Evolutionary conservation across 2,113 vertebrate species (phyloP), one percentile per base, ranked within the genome.

Genomic region (Cyanoramphus novaezelandiae): DNA sequence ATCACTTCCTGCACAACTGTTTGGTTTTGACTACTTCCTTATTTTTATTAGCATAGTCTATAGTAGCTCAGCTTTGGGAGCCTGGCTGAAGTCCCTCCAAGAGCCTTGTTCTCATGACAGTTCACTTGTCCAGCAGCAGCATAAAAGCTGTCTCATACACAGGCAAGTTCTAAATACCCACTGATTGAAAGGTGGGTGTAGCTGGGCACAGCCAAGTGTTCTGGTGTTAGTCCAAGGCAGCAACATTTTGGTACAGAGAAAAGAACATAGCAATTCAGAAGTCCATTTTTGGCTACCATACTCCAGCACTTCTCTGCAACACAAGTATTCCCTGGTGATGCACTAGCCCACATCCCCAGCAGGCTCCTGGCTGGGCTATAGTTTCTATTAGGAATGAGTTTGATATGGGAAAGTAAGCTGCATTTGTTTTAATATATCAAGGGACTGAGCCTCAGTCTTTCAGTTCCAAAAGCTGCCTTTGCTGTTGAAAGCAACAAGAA

Each of bases 401-500:
- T 69, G 49, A 39, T 33, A 77, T 0, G 3, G 77, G 46, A 57
- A 68, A 90, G 70, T n/a, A 82, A 93, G 80, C 64, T 46, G 13
- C 63, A 69, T 80, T 41, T 77, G 78, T 90, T 94, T 77, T 79
- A 70, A 4, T 39, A 47, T 43, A 78, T 60, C 17, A 28, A 50
- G 49, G 46, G 64, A 64, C 13, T 37, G 76, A 93, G 57, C 25
- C 39, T 78, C 39, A 79, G 52, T 39, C 63, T 37, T 86, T 70
- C 72, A 41, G 29, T 68, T 82, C 59, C 71, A 86, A 90, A 39
- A 90, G 67, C 74, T 87, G 82, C 79, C 46, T 87, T 82, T 72
- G 52, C 85, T 82, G 47, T 39, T 93, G 92, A 94, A 92, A 69
- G 53, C 59, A 92, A 72, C 67, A 90, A 95, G 76, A 92, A 74